These are phyloP conservation scores for Cassiopea andromeda DNA, from an alignment of 30 jellyfish, hydroid and myxozoan genomes.

Conservation along the genomic window DNA sequence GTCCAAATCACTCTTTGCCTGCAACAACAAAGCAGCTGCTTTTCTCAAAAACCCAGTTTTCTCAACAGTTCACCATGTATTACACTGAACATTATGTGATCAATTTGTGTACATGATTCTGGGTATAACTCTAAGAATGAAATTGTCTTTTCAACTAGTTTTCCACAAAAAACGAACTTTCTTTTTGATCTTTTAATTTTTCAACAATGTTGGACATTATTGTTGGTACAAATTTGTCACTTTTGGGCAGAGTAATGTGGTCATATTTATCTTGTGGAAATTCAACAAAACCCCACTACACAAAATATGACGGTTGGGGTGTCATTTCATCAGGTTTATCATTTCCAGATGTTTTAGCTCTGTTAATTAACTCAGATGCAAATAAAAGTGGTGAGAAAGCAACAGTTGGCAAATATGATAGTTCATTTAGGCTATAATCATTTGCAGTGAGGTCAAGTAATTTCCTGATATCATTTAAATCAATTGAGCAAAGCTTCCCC, in stretches of 20 bases:
- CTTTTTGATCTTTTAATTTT: not conserved
- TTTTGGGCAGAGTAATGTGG: not conserved
- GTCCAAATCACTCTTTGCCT: too few relatives aligned
- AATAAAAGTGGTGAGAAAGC: not conserved
- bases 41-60: not conserved
- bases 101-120: too few relatives aligned
- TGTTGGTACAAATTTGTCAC: not conserved
- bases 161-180: not conserved
- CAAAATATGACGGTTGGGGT: not conserved
- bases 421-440: conserved; percentile 2
- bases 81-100: too few relatives aligned
- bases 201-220: not conserved
- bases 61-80: not conserved
- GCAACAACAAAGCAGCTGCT: too few relatives aligned
- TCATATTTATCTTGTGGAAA: not conserved
- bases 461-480: conserved; percentile 1
- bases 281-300: not conserved
- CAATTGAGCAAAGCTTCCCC: conserved; percentile 20
- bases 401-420: too few relatives aligned
- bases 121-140: too few relatives aligned
- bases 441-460: not conserved
- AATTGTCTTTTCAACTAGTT: too few relatives aligned
- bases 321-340: too few relatives aligned
- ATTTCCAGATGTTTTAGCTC: not conserved
- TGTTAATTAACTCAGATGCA: not conserved